Evolutionary conservation across 2,797 vertebrate species (phyloP).

Genomic region (Channa striata): DNA sequence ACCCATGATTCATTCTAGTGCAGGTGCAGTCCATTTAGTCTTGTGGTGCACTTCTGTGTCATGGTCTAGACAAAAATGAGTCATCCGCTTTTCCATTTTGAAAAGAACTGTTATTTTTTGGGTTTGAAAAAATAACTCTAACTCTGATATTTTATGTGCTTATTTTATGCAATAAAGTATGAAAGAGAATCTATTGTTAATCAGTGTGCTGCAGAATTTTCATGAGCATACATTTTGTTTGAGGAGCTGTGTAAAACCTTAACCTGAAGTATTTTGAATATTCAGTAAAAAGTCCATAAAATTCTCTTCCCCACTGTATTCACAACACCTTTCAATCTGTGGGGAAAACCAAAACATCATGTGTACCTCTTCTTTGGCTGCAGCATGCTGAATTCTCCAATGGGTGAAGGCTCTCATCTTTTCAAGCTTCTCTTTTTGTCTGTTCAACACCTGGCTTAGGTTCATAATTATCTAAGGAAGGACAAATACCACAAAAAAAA

Average conservation of each 20-base stretch:
- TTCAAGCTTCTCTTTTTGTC: slow-evolving; percentile 90
- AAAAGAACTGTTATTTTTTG: slow-evolving; percentile 3
- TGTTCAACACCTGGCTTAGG: slow-evolving; percentile 89
- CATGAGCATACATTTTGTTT: not conserved
- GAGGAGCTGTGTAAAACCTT: slow-evolving; percentile 13
- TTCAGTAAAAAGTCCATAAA: not conserved
- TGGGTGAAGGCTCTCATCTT: slow-evolving; percentile 90
- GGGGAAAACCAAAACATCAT: slow-evolving; percentile 7
- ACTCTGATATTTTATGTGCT: not conserved
- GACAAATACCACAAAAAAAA: slow-evolving; percentile 17
- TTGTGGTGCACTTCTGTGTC: slow-evolving; percentile 7
- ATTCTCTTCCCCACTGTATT: not conserved
- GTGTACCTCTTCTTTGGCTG: slow-evolving; percentile 88
- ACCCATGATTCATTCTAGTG: slow-evolving; percentile 29
- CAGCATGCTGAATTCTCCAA: slow-evolving; percentile 89
- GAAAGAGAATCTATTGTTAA: slow-evolving; percentile 2
- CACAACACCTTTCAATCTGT: not conserved
- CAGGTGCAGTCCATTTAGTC: slow-evolving; percentile 30
- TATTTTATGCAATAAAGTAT: not conserved
- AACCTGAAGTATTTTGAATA: not conserved
- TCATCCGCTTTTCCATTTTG: slow-evolving; percentile 15
- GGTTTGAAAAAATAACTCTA: not conserved
- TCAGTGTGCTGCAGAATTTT: not conserved
- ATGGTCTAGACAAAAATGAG: slow-evolving; percentile 17
- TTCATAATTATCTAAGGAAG: slow-evolving; percentile 89